Evolutionary conservation across 1,140 invertebrate genomes (phyloP), one percentile per base, ranked within the genome.

Genomic region (Pollicipes pollicipes): DNA sequence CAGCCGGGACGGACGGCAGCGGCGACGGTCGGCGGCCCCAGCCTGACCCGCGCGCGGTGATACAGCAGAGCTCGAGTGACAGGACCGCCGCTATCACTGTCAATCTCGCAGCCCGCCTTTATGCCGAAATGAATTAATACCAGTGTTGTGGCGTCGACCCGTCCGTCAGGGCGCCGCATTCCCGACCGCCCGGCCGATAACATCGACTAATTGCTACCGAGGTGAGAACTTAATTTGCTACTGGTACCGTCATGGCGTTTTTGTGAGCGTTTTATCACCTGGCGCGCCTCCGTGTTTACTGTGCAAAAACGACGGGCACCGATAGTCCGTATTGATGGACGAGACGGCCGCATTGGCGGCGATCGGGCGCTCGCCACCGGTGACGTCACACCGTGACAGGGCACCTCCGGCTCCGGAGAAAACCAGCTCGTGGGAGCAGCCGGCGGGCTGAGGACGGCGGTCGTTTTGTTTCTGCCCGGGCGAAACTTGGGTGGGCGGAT

Each of bases 81-180:
- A 58, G 45, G 45, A 10, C 21, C 17, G 45, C 45, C 45, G 17
- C 45, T 58, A 58, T 58, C 45, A 24, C 45, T 58, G 45, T 58
- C 45, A 58, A 58, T 58, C 45, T 58, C 13, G 45, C 45, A 58
- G 45, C 8, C 45, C 45, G 45, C 45, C 45, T 58, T 58, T 58
- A 58, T 58, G 45, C 45, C 45, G 45, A 58, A 58, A 58, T 58
- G 45, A 58, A 58, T 58, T 58, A 58, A 58, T 58, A 58, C 45
- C 45, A 58, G 45, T 58, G 45, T 58, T 58, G 45, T 10, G 10
- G 13, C 45, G 45, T 58, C 45, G 45, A 2, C 17, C 45, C 45
- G 45, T 58, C 45, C 45, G 45, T 58, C 45, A 58, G 45, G 21
- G 6, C 45, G 45, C 13, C 45, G 24, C 45, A 58, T 58, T 58